Evolutionary conservation across 2,113 vertebrate species (phyloP), one percentile per base, ranked within the genome.

Genomic region (Pungitius pungitius): DNA sequence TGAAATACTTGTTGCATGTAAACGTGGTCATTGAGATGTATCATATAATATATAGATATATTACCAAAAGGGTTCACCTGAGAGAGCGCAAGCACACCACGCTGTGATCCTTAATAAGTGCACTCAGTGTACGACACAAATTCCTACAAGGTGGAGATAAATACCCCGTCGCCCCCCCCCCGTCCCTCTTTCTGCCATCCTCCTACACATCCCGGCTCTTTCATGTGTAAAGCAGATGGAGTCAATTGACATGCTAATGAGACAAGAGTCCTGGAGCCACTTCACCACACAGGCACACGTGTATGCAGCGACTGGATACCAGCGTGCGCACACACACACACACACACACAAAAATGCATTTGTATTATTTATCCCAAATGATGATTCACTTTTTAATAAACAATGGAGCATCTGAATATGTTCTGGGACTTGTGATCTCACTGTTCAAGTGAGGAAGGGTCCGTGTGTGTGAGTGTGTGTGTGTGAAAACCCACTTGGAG

Each of bases 221-320:
- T 95, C 90, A 93, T 92, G 94, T 94, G 94, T 93, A 95, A 96
- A 96, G 92, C 93, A 96, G 94, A 95, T 95, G 92, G 92, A 93
- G 92, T 92, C 94, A 92, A 94, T 92, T 94, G 94, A 95, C 93
- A 95, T 95, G 94, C 92, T 95, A 96, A 96, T 95, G 94, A 95
- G 94, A 93, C 92, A 91, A 92, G 88, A 74, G 87, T 88, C 87
- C 89, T 86, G 80, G 65, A 92, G 88, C 88, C 88, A 90, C 87
- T 73, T 77, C 42, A 69, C 74, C 82, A 71, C 72, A 68, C 75
- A 56, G 58, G 58, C 49, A 77, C 68, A 51, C 73, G 68, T 51
- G 61, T 42, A 61, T 52, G 60, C 61, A 76, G 61, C 11, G 26
- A 78, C 73, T 55, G 18, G 47, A 69, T 69, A 74, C 74, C 6